phyloP scores from a whole-genome alignment of 1,140 invertebrate species.

The Zaprionus vittiger region DNA sequence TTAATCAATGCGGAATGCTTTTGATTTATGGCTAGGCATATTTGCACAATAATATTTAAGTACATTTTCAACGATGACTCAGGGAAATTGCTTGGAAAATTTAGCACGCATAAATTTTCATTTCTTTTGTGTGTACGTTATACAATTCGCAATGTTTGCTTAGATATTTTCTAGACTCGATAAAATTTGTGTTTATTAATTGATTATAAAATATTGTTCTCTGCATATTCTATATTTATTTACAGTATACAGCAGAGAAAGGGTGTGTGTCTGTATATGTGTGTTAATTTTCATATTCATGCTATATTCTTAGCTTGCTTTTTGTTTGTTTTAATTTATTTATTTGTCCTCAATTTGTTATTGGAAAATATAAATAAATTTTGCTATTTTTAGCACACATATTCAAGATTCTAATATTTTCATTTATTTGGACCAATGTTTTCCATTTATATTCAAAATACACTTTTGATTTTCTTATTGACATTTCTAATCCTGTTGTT shows the following conservation, averaged over 20 bases:
- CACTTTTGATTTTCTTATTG: neutral
- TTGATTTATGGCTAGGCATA: slow-evolving; percentile 25
- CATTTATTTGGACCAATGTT: neutral
- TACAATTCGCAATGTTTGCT: slow-evolving; percentile 11
- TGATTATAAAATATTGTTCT: slow-evolving; percentile 22
- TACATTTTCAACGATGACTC: slow-evolving; percentile 20
- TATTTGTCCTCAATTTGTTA: slow-evolving; percentile 54
- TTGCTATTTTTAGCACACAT: neutral
- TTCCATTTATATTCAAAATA: neutral
- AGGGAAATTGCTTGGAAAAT: slow-evolving; percentile 22
- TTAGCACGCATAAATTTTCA: slow-evolving; percentile 8
- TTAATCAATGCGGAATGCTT: slow-evolving; percentile 14
- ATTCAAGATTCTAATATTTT: neutral
- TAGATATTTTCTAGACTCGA: slow-evolving; percentile 20
- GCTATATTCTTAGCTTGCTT: slow-evolving; percentile 27
- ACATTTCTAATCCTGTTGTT: neutral
- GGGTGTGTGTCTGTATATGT: neutral
- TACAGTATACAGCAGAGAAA: neutral
- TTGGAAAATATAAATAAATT: slow-evolving; percentile 7
- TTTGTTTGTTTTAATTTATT: slow-evolving; percentile 53
- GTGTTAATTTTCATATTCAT: slow-evolving; percentile 1
- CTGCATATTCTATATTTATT: slow-evolving; percentile 6
- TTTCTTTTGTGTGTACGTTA: slow-evolving; percentile 22
- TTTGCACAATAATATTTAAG: slow-evolving; percentile 29
- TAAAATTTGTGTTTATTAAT: slow-evolving; percentile 26